Evolutionary conservation across 2,113 vertebrate species (phyloP).

Genomic region (Notiomystis cincta): DNA sequence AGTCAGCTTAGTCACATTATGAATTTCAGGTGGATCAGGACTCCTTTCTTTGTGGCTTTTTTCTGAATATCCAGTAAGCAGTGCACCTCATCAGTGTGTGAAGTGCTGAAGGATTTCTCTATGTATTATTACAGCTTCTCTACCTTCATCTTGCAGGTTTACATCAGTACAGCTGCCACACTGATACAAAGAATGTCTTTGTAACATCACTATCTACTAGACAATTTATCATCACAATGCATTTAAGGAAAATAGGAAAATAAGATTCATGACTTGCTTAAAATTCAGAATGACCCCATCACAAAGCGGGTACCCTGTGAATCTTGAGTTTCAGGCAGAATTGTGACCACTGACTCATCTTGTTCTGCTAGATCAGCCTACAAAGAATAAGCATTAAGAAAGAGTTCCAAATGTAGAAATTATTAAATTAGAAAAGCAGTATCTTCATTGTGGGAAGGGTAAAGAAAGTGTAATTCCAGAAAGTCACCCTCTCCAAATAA

Average conservation of each 20-base stretch:
- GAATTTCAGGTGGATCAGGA: not conserved
- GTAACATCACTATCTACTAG: not conserved
- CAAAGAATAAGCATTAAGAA: not conserved
- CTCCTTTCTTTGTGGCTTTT: not conserved
- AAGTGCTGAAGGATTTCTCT: not conserved
- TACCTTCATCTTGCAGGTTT: not conserved
- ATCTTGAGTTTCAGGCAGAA: not conserved
- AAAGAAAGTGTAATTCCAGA: not conserved
- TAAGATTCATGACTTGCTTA: not conserved
- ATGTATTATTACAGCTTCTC: not conserved
- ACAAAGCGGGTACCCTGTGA: not conserved
- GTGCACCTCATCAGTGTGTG: fast-evolving
- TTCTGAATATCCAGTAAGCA: not conserved
- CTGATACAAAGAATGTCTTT: not conserved
- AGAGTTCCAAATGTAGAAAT: not conserved
- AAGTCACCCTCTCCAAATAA: not conserved
- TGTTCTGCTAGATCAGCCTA: not conserved
- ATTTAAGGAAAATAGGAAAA: not conserved
- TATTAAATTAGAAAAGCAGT: not conserved
- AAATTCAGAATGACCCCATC: not conserved
- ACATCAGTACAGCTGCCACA: not conserved
- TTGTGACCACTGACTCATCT: not conserved
- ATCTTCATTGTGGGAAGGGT: not conserved
- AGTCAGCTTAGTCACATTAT: not conserved
- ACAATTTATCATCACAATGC: not conserved